A percentile compares a stretch with the other conserved stretches of the same genome.
Evolutionary conservation across 2,113 vertebrate species (phyloP).

Genomic region (Vimba vimba): DNA sequence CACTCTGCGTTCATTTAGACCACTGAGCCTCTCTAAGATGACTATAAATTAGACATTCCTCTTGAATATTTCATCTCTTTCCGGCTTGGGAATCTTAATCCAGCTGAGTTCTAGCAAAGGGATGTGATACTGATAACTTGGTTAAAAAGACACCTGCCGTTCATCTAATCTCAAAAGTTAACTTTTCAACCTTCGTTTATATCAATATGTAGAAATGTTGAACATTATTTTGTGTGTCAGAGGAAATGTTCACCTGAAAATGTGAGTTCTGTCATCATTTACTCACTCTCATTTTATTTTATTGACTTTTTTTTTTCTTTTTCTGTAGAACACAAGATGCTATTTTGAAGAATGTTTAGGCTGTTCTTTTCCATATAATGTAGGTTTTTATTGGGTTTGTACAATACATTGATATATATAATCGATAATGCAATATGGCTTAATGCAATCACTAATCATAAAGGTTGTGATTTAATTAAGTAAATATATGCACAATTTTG

Average conservation of each 20-base stretch:
- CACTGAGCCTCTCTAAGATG: neutral
- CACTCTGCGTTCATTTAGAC: conserved; percentile 30
- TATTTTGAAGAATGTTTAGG: neutral
- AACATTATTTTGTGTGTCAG: neutral
- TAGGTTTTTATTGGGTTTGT: neutral
- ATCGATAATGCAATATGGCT: no score
- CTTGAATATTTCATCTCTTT: conserved; percentile 26
- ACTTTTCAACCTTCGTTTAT: neutral
- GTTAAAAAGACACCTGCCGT: neutral
- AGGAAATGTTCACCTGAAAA: neutral
- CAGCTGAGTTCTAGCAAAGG: conserved; percentile 8
- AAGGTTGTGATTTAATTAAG: neutral
- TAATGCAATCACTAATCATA: neutral
- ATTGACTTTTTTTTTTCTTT: neutral
- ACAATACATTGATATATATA: neutral
- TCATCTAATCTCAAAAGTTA: conserved; percentile 21
- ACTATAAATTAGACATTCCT: conserved; percentile 39
- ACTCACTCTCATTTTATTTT: neutral
- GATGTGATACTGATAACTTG: neutral
- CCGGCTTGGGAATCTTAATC: conserved; percentile 52
- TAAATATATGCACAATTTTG: no score
- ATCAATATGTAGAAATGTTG: neutral
- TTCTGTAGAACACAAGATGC: neutral
- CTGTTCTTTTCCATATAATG: conserved; percentile 5
- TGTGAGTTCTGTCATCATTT: neutral